phyloP scores from a whole-genome alignment of 1,140 invertebrate genomes.

The Paramacrobiotus metropolitanus region DNA sequence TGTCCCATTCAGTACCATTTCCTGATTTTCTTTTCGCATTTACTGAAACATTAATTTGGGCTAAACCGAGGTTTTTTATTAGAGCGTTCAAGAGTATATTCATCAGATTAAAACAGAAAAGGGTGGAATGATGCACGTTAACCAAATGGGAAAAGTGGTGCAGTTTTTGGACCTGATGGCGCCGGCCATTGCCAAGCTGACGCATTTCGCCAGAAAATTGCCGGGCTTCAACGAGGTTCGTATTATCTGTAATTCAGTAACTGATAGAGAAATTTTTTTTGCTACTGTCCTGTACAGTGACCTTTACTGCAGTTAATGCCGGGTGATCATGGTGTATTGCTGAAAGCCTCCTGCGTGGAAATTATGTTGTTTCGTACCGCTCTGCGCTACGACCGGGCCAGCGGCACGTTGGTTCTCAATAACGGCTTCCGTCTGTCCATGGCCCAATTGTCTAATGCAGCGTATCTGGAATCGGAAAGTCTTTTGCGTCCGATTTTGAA shows the following conservation, averaged over 20 bases:
- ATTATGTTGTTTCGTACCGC: slow-evolving; percentile 20
- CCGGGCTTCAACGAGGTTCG: slow-evolving; percentile 18
- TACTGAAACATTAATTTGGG: no score
- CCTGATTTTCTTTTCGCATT: no score
- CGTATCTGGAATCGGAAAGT: slow-evolving; percentile 12
- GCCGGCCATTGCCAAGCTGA: slow-evolving; percentile 19
- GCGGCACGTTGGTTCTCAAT: slow-evolving; percentile 15
- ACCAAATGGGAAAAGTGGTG: no score
- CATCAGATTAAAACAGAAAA: no score
- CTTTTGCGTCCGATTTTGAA: slow-evolving; percentile 20
- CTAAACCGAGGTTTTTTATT: no score
- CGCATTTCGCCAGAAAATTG: slow-evolving; percentile 18
- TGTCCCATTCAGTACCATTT: no score
- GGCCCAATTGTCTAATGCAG: slow-evolving; percentile 12
- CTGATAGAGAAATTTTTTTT: no score
- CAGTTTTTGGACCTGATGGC: slow-evolving; percentile 19
- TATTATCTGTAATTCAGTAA: no score
- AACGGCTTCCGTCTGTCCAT: slow-evolving; percentile 17
- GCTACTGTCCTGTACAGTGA: no score
- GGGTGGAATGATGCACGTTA: no score
- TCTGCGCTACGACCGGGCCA: slow-evolving; percentile 17
- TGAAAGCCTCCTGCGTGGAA: slow-evolving; percentile 21
- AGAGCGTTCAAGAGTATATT: no score
- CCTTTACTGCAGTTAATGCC: background rate
- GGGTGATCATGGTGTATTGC: slow-evolving; percentile 17